Percentiles rank a stretch among this genome's conserved stretches.
Evolutionary conservation across 2,797 vertebrate genomes (phyloP).

Genomic region (Sciurus carolinensis): DNA sequence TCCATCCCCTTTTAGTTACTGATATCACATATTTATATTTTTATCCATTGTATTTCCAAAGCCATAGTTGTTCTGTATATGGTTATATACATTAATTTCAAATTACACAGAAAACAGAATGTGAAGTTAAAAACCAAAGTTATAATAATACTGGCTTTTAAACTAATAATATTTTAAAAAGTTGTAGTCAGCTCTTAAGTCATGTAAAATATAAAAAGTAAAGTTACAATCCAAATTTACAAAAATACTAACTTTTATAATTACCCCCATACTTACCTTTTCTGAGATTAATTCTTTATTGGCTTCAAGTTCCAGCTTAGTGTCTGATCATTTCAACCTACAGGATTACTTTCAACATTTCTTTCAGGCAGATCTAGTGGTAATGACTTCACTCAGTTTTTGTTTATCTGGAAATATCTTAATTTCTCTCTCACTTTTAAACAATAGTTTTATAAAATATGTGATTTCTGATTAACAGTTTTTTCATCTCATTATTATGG

Average conservation of each 20-base stretch:
- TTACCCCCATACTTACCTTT: neutral
- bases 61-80: neutral
- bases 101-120: neutral
- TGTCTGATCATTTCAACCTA: neutral
- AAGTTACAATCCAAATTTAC: neutral
- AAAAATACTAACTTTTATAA: neutral
- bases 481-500: neutral
- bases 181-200: neutral
- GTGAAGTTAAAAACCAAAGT: slow-evolving; percentile 1
- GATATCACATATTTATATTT: neutral
- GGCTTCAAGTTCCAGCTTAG: neutral
- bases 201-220: neutral
- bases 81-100: neutral
- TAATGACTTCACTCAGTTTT: neutral
- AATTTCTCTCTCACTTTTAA: neutral
- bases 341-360: neutral
- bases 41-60: neutral
- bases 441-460: neutral
- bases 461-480: neutral
- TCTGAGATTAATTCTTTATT: neutral
- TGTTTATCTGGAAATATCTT: neutral
- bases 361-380: neutral
- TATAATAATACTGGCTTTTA: neutral
- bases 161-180: neutral
- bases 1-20: neutral